These are phyloP conservation scores for Dolichoris vasculosae DNA, from an alignment of 1,140 invertebrate genomes.

Conservation along the genomic window DNA sequence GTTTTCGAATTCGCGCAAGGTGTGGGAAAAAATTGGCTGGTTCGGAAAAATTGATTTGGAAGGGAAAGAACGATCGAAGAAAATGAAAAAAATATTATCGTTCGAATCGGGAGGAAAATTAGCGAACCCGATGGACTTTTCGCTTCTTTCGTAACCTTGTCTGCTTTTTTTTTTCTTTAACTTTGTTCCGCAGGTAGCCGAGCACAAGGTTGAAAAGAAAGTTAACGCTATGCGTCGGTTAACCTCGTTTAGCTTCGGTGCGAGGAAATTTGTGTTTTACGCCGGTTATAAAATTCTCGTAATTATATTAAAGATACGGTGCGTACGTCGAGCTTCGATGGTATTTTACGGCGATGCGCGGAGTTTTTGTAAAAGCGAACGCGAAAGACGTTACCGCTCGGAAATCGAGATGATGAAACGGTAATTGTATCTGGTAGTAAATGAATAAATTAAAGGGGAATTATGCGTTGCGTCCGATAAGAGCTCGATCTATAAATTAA, in stretches of 20 bases:
- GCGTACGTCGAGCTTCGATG: neutral
- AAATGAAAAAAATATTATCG: too few relatives aligned
- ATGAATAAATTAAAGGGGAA: neutral
- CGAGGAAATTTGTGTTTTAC: conserved; percentile 12
- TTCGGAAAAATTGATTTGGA: too few relatives aligned
- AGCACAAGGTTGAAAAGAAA: conserved; percentile 37
- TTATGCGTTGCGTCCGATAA: too few relatives aligned
- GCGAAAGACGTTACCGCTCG: neutral
- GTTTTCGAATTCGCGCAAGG: neutral
- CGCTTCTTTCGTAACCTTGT: conserved; percentile 28
- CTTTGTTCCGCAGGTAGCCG: neutral
- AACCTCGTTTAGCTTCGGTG: conserved; percentile 15
- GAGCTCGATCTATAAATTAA: too few relatives aligned
- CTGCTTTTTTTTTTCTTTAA: conserved; percentile 12
- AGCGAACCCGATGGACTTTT: too few relatives aligned
- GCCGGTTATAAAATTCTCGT: conserved; percentile 4
- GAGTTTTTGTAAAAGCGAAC: neutral
- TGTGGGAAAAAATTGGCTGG: too few relatives aligned
- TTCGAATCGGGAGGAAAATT: too few relatives aligned
- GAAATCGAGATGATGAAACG: neutral
- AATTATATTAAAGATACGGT: neutral
- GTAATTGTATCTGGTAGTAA: neutral
- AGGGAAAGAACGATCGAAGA: too few relatives aligned
- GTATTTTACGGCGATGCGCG: neutral
- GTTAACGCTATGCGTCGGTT: neutral